Percentiles rank a stretch among this genome's conserved stretches.
These are phyloP conservation scores for Tryphoninae sp. DNA, from an alignment of 2,888 invertebrate species.

Conservation along the genomic window DNA sequence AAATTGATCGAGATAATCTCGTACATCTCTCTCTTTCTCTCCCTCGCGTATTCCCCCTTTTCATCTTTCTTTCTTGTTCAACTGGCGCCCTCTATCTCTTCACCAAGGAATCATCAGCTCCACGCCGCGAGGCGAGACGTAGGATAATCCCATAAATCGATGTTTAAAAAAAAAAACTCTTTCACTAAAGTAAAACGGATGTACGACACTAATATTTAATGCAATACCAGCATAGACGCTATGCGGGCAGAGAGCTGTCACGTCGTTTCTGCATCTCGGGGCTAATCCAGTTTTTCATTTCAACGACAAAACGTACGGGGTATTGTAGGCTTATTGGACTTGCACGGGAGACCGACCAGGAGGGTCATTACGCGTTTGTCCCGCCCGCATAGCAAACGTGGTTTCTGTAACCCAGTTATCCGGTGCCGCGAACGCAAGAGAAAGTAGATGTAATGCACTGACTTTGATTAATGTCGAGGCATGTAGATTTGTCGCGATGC, in stretches of 20 bases:
- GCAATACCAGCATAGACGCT: slow-evolving; percentile 10
- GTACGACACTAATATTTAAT: not conserved
- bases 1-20: slow-evolving; percentile 60
- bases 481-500: slow-evolving; percentile 51
- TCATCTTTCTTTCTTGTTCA: not conserved
- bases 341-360: slow-evolving; percentile 6
- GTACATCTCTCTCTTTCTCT: slow-evolving; percentile 38
- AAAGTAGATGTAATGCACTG: slow-evolving; percentile 70
- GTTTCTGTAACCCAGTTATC: slow-evolving; percentile 64
- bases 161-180: not conserved
- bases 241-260: slow-evolving; percentile 54
- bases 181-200: not conserved
- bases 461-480: slow-evolving; percentile 64
- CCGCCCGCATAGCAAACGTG: slow-evolving; percentile 64
- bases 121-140: slow-evolving; percentile 7
- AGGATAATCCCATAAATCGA: slow-evolving; percentile 19
- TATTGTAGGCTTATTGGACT: slow-evolving; percentile 18
- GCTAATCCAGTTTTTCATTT: slow-evolving; percentile 60
- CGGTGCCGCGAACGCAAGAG: slow-evolving; percentile 53
- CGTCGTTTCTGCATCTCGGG: slow-evolving; percentile 38
- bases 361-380: slow-evolving; percentile 27
- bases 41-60: not conserved
- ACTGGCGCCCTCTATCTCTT: not conserved
- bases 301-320: slow-evolving; percentile 50
- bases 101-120: slow-evolving; percentile 29